These are phyloP conservation scores for Aphrocallistes beatrix DNA, from an alignment of 37 sponge, comb jelly and placozoan genomes.

Conservation along the genomic window DNA sequence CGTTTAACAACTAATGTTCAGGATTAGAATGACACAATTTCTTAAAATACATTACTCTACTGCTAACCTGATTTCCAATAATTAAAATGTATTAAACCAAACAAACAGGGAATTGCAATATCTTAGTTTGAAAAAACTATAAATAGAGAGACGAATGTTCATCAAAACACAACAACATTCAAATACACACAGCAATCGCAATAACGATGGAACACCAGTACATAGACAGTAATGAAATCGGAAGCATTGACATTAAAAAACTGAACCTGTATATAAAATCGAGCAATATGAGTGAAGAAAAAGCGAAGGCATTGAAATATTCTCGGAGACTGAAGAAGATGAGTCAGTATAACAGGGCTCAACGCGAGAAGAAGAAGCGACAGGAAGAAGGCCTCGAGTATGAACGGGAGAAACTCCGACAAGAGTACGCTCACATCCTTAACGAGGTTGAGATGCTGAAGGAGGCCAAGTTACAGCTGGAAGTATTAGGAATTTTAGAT, in stretches of 20 bases:
- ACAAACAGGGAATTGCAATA: too few species aligned
- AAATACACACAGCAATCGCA: too few species aligned
- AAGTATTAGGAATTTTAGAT: not conserved
- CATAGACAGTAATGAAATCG: too few species aligned
- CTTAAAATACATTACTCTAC: too few species aligned
- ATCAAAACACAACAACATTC: too few species aligned
- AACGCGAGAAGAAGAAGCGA: not conserved
- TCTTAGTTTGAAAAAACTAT: too few species aligned
- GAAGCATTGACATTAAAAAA: not conserved
- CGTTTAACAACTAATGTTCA: too few species aligned
- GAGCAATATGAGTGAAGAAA: not conserved
- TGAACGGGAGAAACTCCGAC: not conserved
- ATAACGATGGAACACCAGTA: too few species aligned
- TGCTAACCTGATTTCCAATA: too few species aligned
- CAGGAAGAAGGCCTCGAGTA: not conserved
- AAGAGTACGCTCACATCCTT: not conserved
- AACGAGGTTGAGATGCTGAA: not conserved
- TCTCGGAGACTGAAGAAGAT: not conserved
- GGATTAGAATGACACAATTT: too few species aligned
- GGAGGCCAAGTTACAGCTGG: not conserved
- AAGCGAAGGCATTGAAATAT: not conserved
- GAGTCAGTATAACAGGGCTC: constrained; percentile 16
- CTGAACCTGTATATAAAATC: not conserved
- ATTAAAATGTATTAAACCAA: too few species aligned
- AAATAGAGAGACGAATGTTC: too few species aligned